Percentiles rank a stretch among this genome's conserved stretches.
These are phyloP conservation scores for Diarsia brunnea DNA, from an alignment of 2,888 invertebrate species.

Conservation along the genomic window DNA sequence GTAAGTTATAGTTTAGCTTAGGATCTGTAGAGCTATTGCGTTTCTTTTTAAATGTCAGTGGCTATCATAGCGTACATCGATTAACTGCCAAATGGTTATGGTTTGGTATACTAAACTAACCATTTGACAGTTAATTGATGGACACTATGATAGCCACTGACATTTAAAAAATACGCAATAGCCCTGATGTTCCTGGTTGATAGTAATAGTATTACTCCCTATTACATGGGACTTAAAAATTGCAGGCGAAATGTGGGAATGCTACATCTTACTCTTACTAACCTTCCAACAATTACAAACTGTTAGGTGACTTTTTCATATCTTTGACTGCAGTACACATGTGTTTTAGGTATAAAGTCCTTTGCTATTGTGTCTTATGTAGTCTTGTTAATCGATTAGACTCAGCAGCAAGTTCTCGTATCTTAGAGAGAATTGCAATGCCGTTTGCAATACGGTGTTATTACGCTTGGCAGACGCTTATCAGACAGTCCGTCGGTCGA, in stretches of 20 bases:
- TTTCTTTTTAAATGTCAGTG: too few relatives aligned
- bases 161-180: too few relatives aligned
- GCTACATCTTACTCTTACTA: background rate
- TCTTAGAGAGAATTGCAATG: slow-evolving; percentile 15
- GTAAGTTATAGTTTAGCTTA: too few relatives aligned
- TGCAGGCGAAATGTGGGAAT: background rate
- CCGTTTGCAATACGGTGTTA: background rate
- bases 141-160: too few relatives aligned
- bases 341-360: background rate
- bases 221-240: background rate
- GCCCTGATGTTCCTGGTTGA: background rate
- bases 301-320: background rate
- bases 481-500: too few relatives aligned
- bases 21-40: too few relatives aligned
- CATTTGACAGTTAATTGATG: too few relatives aligned
- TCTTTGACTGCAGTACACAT: background rate
- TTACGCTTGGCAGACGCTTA: slow-evolving; percentile 18
- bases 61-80: too few relatives aligned
- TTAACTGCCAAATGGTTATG: too few relatives aligned
- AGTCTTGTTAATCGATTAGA: background rate
- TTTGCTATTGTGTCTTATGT: background rate
- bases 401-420: background rate
- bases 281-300: background rate
- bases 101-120: too few relatives aligned
- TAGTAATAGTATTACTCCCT: background rate